Conservation (phyloP, 2,797 vertebrate genomes). For the Acipenser oxyrinchus region DNA sequence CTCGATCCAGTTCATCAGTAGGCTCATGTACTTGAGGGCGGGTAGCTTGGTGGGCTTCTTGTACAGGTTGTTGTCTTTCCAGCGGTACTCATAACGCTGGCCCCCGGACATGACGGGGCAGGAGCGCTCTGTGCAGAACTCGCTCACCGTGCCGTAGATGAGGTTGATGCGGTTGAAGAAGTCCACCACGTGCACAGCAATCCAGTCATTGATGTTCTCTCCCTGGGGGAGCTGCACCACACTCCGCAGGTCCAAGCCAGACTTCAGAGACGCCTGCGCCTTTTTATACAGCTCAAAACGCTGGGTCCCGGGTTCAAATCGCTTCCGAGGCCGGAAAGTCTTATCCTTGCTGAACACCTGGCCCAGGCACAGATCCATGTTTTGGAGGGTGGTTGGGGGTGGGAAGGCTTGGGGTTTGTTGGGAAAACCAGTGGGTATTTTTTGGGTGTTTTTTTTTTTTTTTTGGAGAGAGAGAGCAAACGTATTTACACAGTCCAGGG, state of each 20-base stretch:
- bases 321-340: slow-evolving; percentile 88
- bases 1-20: slow-evolving; percentile 98
- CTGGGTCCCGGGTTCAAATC: slow-evolving; percentile 91
- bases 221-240: slow-evolving; percentile 89
- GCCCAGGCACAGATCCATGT: slow-evolving; percentile 88
- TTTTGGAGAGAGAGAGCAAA: too few species aligned
- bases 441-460: not conserved
- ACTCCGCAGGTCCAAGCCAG: slow-evolving; percentile 84
- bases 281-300: slow-evolving; percentile 96
- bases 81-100: slow-evolving; percentile 90
- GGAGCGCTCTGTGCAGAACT: slow-evolving; percentile 83
- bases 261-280: slow-evolving; percentile 94
- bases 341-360: slow-evolving; percentile 98
- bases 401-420: slow-evolving; percentile 1
- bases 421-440: not conserved
- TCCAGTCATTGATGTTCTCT: slow-evolving; percentile 90
- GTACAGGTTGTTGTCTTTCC: slow-evolving; percentile 90
- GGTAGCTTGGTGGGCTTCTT: slow-evolving; percentile 89
- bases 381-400: not conserved
- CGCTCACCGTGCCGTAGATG: slow-evolving; percentile 94
- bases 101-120: slow-evolving; percentile 96
- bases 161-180: slow-evolving; percentile 98
- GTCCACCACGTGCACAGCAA: slow-evolving; percentile 94
- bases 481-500: too few species aligned
- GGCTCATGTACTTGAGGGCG: slow-evolving; percentile 88